Base-by-base conservation (phyloP, 92 coral and sea anemone species). In the Palythoa caribaeorum region DNA sequence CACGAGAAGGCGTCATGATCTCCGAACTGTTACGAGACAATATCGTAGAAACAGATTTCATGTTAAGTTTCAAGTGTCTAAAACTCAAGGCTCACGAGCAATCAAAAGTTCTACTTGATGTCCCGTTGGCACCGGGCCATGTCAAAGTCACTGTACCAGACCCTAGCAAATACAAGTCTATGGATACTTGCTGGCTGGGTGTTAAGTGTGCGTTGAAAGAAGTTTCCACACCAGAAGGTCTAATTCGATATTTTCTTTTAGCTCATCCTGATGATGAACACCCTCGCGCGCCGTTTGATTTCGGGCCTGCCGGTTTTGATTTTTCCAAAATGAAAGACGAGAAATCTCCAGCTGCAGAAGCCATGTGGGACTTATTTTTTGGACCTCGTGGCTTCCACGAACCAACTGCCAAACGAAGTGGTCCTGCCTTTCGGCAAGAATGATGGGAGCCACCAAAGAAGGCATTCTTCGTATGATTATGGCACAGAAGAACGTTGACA, bases 61-160 rank as follows among this genome's bases (percentile, higher is more conserved):
- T 76, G 80, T 76, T 76, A 20, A 76, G 80, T 52, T 76, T 76
- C 80, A 76, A 76, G 59, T 16, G 62, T n/a, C 80, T 76, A 8
- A 76, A 76, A 20, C 5, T 76, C 15, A 51, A 76, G 50, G 50
- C 52, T 47, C 55, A 40, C 12, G 62, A 76, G 19, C 80, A 52
- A 52, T 21, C 44, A 17, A 14, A n/a, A 12, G 59, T 51, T 2
- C 80, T 76, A 20, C 57, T 76, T 21, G 80, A 76, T 36, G 80
- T 76, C 14, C 80, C 80, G 16, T 76, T 51, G 15, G 65, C 80
- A 2, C 80, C 80, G 51, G 80, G 80, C 35, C 44, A 76, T 76
- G 65, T 76, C 9, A 76, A 52, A 52, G 65, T 76, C n/a, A 1
- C 21, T 51, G 65, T 76, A 2, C 10, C 6, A 15, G 80, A 51